Evolutionary conservation across 2,888 invertebrate genomes (phyloP), one percentile per base, ranked within the genome.

Genomic region (Scaptomyza parva): DNA sequence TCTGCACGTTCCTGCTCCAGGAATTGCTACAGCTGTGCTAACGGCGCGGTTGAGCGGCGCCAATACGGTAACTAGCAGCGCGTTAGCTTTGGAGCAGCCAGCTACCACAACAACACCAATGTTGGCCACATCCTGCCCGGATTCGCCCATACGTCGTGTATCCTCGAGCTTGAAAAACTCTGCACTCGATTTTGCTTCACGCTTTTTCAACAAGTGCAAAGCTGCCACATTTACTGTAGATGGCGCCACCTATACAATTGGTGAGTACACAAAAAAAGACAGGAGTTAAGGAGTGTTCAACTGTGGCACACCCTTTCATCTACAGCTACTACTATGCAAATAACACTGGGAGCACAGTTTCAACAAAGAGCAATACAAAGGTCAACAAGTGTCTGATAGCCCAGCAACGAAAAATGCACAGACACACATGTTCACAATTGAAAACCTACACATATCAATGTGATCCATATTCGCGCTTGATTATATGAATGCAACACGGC

Each of bases 181-280:
- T 6, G 91, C 91, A 9, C 72, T 91, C 76, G 90, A 89, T 58
- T 90, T 91, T 63, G 91, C 91, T 6, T 89, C 91, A 37, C 94
- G 95, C 88, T 91, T 95, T 69, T 95, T 95, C 92, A 95, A 95
- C 93, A 96, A 96, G 92, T 96, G 96, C 93, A 96, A 96, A 92
- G 96, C 96, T 91, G 96, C 96, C 53, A 96, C 96, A 68, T 96
- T 96, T 91, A 96, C 96, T 86, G 94, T 96, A 91, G 96, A 96
- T 92, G 96, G 96, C 90, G 96, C 96, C 77, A 96, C 96, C 74
- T 96, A 96, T 89, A 96, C 96, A 74, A 96, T 96, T 92, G 96
- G 96, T 96, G 92, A 90, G 91, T 88, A 57, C 17, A 17, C n/a
- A 37, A 37, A 17, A 1, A 37, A 37, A 8, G 4, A 37, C 5